Evolutionary conservation across 2,113 vertebrate genomes (phyloP), one percentile per base, ranked within the genome.

Genomic region (Alethe diademata): DNA sequence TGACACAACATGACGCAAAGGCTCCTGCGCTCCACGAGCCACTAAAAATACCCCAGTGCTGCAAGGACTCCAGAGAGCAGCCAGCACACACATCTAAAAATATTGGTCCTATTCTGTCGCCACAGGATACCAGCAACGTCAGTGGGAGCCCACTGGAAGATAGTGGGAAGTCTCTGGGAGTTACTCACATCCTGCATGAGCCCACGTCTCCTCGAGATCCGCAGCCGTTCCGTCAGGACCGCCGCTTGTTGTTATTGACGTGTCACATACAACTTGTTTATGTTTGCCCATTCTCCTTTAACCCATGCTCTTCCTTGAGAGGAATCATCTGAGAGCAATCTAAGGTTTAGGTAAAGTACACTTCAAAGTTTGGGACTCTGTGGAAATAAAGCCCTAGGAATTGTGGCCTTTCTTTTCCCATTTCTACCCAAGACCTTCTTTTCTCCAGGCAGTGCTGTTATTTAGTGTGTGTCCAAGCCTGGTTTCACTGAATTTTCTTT

Each of bases 121-220:
- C 60, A 92, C 90, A 97, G 94, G 96, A 97, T 96, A 95, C 78
- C 92, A 90, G 36, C 22, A 92, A 84, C 72, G 86, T 96, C 95
- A 97, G 56, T 90, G 88, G 72, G 88, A 97, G 65, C 71, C 93
- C 94, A 84, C 72, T 90, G 83, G 35, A 86, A 80, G 85, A 74
- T 80, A 88, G 51, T 93, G 92, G 95, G 95, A 97, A 97, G 92
- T 92, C 79, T 88, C 58, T 19, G 48, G n/a, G 43, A 94, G 75
- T 96, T 96, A 90, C 95, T 97, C 95, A 97, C 83, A 96, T 97
- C 96, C 96, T 97, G 95, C 85, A 86, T 92, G 92, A 93, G 78
- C 50, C 92, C 75, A 73, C 58, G 86, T 95, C 95, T 95, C 93
- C 75, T 53, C 53, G 65, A 95, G 78, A 94, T 96, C 93, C 78